Percentiles rank a stretch among this genome's conserved stretches.
Conservation (phyloP, 35 echinoderm and acorn worm genomes). For the Chiridota heheva region DNA sequence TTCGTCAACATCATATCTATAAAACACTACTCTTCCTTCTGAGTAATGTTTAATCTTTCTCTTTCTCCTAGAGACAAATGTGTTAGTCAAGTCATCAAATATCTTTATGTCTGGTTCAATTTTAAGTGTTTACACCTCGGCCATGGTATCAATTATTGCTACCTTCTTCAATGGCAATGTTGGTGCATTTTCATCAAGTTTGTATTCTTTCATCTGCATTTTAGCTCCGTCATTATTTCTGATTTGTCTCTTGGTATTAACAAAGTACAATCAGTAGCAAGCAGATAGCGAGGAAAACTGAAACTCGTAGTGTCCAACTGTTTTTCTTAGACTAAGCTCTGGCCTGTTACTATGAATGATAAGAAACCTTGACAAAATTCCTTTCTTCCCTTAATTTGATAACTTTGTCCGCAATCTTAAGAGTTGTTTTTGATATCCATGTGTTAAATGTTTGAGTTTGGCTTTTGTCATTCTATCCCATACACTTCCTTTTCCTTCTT, state of each 20-base stretch:
- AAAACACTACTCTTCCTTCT: conserved; percentile 5
- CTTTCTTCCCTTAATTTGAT: conserved; percentile 27
- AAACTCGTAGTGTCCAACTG: conserved; percentile 18
- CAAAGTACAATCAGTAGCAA: conserved; percentile 18
- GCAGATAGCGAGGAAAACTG: background rate
- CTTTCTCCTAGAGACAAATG: conserved; percentile 16
- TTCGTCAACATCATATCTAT: conserved; percentile 18
- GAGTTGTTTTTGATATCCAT: conserved; percentile 18
- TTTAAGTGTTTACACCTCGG: conserved; percentile 38
- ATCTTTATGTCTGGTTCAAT: conserved; percentile 37
- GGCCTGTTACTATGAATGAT: conserved; percentile 15
- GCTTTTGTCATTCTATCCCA: conserved; percentile 24
- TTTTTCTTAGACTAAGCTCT: conserved; percentile 26
- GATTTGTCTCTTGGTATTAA: conserved; percentile 4
- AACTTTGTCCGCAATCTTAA: conserved; percentile 11
- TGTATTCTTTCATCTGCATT: background rate
- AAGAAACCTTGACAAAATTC: conserved; percentile 27
- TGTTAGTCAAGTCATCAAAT: conserved; percentile 35
- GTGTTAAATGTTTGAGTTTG: conserved; percentile 7
- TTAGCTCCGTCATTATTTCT: background rate
- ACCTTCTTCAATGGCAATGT: conserved; percentile 9
- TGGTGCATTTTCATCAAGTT: background rate
- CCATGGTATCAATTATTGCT: conserved; percentile 36
- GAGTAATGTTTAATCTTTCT: conserved; percentile 15
- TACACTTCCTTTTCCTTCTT: conserved; percentile 19